A percentile compares a stretch with the other conserved stretches of the same genome.
Conservation (phyloP, 2,797 vertebrate species). For the Taenioides sp. region DNA sequence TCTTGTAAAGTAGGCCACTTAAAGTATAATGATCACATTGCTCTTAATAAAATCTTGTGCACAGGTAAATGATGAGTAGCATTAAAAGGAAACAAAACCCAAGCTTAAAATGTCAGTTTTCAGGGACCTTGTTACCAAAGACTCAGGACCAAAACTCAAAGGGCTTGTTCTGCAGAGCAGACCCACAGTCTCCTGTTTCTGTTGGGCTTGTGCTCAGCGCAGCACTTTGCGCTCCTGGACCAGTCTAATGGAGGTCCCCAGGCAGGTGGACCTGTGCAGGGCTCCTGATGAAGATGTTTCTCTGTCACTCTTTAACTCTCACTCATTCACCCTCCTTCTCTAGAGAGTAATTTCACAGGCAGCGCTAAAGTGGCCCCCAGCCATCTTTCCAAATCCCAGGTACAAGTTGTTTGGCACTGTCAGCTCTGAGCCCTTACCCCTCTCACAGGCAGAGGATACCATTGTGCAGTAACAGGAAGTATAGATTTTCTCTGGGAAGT, state of each 20-base stretch:
- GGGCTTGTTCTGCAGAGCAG: constrained; percentile 48
- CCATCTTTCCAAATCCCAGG: constrained; percentile 78
- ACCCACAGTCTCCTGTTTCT: constrained; percentile 39
- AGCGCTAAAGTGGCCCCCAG: constrained; percentile 79
- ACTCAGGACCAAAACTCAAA: constrained; percentile 46
- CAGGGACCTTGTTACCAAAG: constrained; percentile 38
- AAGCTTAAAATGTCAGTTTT: constrained; percentile 18
- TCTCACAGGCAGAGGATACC: constrained; percentile 65
- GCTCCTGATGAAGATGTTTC: constrained; percentile 73
- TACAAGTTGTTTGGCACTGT: constrained; percentile 75
- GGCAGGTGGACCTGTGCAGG: constrained; percentile 61
- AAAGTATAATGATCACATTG: neutral
- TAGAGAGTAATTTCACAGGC: constrained; percentile 84
- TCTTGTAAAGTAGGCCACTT: neutral
- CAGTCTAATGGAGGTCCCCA: constrained; percentile 80
- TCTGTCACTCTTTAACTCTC: constrained; percentile 51
- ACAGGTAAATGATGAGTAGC: neutral
- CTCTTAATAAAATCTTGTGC: neutral
- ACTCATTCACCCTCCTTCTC: constrained; percentile 62
- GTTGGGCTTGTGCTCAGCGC: constrained; percentile 58
- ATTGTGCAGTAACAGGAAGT: constrained; percentile 72
- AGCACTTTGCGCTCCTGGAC: constrained; percentile 67
- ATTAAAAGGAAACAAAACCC: constrained; percentile 9
- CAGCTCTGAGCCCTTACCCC: constrained; percentile 65
- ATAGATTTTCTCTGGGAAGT: constrained; percentile 75